Conservation (phyloP, 1,140 invertebrate genomes). For the Cyclina sinensis region DNA sequence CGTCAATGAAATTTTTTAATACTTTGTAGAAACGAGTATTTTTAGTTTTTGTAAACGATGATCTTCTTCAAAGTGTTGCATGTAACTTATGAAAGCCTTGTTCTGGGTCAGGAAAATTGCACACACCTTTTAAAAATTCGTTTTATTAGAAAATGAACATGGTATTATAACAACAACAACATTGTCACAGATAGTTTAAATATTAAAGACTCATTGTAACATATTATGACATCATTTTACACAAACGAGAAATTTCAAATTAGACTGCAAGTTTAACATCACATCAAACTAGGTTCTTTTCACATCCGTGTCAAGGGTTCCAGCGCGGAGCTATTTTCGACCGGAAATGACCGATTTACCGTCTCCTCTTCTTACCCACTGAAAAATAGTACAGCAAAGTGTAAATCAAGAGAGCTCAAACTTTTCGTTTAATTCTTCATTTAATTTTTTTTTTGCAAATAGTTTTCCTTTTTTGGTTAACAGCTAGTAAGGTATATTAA, state of each 20-base stretch:
- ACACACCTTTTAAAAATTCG: background rate
- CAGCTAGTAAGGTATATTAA: too few relatives aligned
- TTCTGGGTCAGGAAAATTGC: background rate
- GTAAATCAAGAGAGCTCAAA: too few relatives aligned
- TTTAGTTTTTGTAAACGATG: too few relatives aligned
- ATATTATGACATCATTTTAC: constrained; percentile 34
- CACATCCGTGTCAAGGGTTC: background rate
- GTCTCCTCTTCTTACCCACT: constrained; percentile 14
- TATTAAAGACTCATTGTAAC: background rate
- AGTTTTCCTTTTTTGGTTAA: too few relatives aligned
- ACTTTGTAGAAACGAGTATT: too few relatives aligned
- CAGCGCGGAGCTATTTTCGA: background rate
- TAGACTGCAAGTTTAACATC: background rate
- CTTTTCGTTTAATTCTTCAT: too few relatives aligned
- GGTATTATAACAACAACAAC: constrained; percentile 21
- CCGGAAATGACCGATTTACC: background rate
- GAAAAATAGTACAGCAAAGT: background rate
- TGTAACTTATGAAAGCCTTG: background rate
- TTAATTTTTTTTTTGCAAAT: too few relatives aligned
- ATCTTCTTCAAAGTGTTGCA: background rate
- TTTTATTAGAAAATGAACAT: constrained; percentile 29
- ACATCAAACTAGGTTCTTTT: background rate
- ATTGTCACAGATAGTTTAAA: background rate
- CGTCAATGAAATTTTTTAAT: too few relatives aligned
- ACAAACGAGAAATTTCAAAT: background rate